These are phyloP conservation scores for Octonoba sinensis DNA, from an alignment of 2,888 invertebrate species.

Conservation along the genomic window DNA sequence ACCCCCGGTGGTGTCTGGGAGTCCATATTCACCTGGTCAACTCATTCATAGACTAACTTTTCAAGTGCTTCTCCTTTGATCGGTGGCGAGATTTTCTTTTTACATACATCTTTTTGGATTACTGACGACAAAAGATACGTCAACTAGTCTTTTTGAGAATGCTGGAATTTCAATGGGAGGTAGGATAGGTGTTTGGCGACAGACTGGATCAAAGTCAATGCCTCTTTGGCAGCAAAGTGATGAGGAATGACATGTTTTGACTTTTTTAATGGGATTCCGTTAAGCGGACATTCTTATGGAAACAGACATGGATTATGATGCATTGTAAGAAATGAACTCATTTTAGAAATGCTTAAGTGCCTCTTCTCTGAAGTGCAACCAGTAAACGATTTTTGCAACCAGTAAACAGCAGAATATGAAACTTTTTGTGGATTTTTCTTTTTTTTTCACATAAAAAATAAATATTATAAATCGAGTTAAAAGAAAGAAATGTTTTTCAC, in stretches of 20 bases:
- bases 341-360: too few species aligned
- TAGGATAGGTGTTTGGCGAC: conserved; percentile 42
- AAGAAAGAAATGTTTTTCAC: too few species aligned
- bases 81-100: not conserved
- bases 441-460: too few species aligned
- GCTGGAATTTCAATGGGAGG: conserved; percentile 13
- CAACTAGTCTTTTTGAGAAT: conserved; percentile 40
- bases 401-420: too few species aligned
- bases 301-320: too few species aligned
- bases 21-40: conserved; percentile 58
- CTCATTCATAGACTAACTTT: not conserved
- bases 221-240: not conserved
- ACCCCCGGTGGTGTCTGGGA: conserved; percentile 37
- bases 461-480: too few species aligned
- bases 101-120: conserved; percentile 1
- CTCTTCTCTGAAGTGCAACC: too few species aligned
- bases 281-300: too few species aligned
- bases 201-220: conserved; percentile 37
- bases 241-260: conserved; percentile 27
- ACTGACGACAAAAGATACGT: conserved; percentile 56
- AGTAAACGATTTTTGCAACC: too few species aligned
- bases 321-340: too few species aligned
- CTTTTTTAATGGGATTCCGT: not conserved
- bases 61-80: not conserved
- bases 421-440: too few species aligned